Conservation (phyloP, 2,113 vertebrate genomes). For the Mellivora capensis region DNA sequence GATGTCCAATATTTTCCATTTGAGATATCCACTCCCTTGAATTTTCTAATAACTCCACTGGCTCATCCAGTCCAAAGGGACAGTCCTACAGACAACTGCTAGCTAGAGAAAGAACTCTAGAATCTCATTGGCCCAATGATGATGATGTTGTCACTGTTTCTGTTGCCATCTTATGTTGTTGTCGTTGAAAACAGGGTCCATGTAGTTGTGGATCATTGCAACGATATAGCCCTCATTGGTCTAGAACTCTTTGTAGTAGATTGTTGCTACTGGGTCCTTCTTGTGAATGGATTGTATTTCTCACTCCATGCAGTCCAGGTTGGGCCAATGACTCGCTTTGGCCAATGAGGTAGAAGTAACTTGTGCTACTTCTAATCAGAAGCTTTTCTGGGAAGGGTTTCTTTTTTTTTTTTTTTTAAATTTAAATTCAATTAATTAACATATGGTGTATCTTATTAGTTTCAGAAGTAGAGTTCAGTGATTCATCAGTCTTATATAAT, state of each 20-base stretch:
- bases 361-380: background rate
- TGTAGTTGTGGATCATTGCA: background rate
- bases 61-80: background rate
- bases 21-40: background rate
- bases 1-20: background rate
- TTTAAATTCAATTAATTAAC: too few species aligned
- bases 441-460: too few species aligned
- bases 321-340: background rate
- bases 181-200: background rate
- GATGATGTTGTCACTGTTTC: background rate
- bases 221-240: background rate
- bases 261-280: background rate
- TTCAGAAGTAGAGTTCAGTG: too few species aligned
- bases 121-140: background rate
- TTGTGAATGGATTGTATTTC: background rate
- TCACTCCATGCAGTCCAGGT: background rate
- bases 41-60: background rate
- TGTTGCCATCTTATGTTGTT: background rate
- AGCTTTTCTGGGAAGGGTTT: background rate
- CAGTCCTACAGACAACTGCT: background rate
- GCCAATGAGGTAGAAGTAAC: background rate
- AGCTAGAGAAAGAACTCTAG: background rate
- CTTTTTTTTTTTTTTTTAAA: too few species aligned
- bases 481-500: too few species aligned
- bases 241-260: background rate